phyloP scores from a whole-genome alignment of 2,113 vertebrate genomes.

The Marcusenius ussheri region DNA sequence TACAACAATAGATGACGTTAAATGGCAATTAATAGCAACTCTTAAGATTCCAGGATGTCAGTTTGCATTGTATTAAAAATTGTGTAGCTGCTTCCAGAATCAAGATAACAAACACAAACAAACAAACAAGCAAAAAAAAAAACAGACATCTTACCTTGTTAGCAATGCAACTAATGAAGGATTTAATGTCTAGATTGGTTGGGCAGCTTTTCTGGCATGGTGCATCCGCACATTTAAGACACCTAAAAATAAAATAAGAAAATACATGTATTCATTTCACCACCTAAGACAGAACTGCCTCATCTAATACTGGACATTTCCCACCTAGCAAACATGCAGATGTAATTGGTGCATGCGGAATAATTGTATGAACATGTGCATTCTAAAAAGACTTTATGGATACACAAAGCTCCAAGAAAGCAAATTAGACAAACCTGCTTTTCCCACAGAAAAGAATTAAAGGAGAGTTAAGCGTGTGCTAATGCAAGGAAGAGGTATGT shows the following conservation, averaged over 20 bases:
- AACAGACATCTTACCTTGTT: neutral
- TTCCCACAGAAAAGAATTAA: constrained; percentile 68
- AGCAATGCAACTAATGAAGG: constrained; percentile 63
- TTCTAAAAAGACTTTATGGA: neutral
- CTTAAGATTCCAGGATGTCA: neutral
- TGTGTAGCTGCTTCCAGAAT: neutral
- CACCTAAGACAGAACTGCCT: neutral
- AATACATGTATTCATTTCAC: neutral
- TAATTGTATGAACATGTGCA: neutral
- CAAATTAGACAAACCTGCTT: constrained; percentile 27
- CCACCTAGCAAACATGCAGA: neutral
- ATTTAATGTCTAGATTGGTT: constrained; percentile 77
- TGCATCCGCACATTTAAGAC: constrained; percentile 79
- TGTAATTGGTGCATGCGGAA: neutral
- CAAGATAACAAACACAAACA: neutral
- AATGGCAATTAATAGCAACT: neutral
- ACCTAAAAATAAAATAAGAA: constrained; percentile 47
- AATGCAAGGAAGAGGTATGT: constrained; percentile 57
- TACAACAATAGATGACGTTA: neutral
- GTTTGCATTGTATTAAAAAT: neutral
- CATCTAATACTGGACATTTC: neutral
- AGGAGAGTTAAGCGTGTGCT: constrained; percentile 58
- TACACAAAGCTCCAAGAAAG: neutral
- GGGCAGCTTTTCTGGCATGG: constrained; percentile 88
- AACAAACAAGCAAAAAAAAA: neutral